Evolutionary conservation across 2,888 invertebrate genomes (phyloP).

Genomic region (Ommatoiulus sabulosus): DNA sequence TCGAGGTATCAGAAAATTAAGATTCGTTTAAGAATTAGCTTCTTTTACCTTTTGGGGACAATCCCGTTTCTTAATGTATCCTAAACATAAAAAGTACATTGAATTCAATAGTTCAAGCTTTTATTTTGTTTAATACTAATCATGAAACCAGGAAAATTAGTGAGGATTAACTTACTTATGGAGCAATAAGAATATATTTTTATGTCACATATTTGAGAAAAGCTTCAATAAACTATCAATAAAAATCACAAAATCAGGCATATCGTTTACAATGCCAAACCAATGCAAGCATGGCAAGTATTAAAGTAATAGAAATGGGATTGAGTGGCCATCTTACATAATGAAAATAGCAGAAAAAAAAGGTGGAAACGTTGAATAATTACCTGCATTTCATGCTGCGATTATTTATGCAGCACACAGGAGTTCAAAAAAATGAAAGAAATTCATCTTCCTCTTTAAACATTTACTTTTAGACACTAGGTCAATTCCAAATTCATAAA

Average conservation of each 20-base stretch:
- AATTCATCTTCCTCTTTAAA: neutral
- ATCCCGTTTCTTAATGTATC: neutral
- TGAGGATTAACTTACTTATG: neutral
- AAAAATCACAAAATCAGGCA: conserved; percentile 4
- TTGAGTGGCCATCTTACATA: neutral
- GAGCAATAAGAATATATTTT: neutral
- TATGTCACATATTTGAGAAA: neutral
- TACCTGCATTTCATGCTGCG: neutral
- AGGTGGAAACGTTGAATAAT: neutral
- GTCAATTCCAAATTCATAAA: neutral
- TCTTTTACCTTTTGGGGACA: neutral
- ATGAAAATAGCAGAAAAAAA: neutral
- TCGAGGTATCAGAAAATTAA: too few species aligned
- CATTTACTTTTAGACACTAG: neutral
- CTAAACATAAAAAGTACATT: neutral
- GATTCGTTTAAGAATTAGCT: neutral
- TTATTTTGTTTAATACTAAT: neutral
- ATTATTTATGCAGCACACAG: neutral
- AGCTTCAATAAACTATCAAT: conserved; percentile 32
- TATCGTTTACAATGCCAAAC: conserved; percentile 3
- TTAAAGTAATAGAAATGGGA: neutral
- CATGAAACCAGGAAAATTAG: conserved; percentile 32
- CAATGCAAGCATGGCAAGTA: neutral
- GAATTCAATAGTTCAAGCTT: neutral
- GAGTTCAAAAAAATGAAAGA: neutral